A percentile compares a stretch with the other conserved stretches of the same genome.
These are phyloP conservation scores for Caracal caracal DNA, from an alignment of 2,113 vertebrate genomes.

Conservation along the genomic window DNA sequence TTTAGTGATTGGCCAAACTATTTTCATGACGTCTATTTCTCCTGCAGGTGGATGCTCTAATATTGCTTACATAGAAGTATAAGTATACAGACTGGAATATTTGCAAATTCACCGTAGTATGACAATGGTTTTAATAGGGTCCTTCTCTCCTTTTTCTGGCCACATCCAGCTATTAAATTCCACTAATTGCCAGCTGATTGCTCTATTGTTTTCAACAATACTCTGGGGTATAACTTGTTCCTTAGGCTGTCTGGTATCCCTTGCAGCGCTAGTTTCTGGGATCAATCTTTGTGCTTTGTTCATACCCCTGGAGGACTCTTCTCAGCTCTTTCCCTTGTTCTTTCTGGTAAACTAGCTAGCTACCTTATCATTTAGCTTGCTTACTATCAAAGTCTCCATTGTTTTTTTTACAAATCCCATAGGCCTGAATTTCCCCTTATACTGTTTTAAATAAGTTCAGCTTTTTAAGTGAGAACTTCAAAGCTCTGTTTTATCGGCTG, in stretches of 20 bases:
- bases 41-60: neutral
- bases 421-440: neutral
- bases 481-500: neutral
- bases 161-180: neutral
- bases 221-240: neutral
- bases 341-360: neutral
- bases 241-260: neutral
- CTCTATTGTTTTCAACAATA: neutral
- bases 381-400: neutral
- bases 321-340: neutral
- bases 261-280: neutral
- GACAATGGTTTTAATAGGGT: neutral
- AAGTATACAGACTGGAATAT: neutral
- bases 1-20: neutral
- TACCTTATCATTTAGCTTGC: neutral
- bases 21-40: neutral
- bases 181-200: neutral
- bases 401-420: neutral
- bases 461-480: neutral
- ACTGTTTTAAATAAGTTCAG: neutral
- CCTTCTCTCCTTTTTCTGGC: neutral
- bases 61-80: no score
- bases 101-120: neutral
- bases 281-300: neutral
- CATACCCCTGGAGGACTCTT: neutral